Conservation (phyloP, 2,888 invertebrate genomes). For the Caenorhabditis auriculariae region DNA sequence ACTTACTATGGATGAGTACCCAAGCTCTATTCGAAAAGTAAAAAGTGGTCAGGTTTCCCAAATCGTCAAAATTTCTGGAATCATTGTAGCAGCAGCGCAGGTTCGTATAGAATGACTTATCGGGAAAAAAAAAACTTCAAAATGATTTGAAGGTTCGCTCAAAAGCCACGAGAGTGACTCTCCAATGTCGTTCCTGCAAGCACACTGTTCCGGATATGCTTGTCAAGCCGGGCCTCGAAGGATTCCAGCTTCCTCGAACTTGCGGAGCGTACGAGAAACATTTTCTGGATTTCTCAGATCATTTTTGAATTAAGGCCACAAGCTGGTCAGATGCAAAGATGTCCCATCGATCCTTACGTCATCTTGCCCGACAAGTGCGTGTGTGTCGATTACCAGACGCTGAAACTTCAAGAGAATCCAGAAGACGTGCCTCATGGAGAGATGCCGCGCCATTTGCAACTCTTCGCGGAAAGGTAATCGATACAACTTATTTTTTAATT, state of each 20-base stretch:
- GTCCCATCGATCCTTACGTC: constrained; percentile 95
- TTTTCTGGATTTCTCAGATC: background rate
- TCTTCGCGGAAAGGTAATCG: constrained; percentile 86
- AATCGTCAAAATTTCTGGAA: constrained; percentile 91
- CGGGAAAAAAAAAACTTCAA: background rate
- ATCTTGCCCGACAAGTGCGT: constrained; percentile 95
- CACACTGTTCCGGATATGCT: constrained; percentile 84
- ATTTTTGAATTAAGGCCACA: constrained; percentile 74
- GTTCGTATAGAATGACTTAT: constrained; percentile 5
- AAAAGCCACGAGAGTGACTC: constrained; percentile 90
- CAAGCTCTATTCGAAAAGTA: constrained; percentile 50
- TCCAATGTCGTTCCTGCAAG: constrained; percentile 89
- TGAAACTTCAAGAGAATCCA: constrained; percentile 82
- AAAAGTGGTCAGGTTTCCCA: constrained; percentile 89
- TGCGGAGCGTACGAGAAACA: constrained; percentile 93
- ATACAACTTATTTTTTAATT: constrained; percentile 2
- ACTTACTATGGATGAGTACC: constrained; percentile 51
- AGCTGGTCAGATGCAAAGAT: constrained; percentile 81
- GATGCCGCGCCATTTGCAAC: constrained; percentile 90
- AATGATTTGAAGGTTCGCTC: constrained; percentile 73
- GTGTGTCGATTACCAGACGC: constrained; percentile 94
- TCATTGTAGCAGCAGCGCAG: constrained; percentile 88
- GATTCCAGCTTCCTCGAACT: constrained; percentile 89
- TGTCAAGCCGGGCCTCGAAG: constrained; percentile 92
- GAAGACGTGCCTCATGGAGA: constrained; percentile 94